phyloP scores from a whole-genome alignment of 2,888 invertebrate genomes.

The Ceriagrion tenellum region DNA sequence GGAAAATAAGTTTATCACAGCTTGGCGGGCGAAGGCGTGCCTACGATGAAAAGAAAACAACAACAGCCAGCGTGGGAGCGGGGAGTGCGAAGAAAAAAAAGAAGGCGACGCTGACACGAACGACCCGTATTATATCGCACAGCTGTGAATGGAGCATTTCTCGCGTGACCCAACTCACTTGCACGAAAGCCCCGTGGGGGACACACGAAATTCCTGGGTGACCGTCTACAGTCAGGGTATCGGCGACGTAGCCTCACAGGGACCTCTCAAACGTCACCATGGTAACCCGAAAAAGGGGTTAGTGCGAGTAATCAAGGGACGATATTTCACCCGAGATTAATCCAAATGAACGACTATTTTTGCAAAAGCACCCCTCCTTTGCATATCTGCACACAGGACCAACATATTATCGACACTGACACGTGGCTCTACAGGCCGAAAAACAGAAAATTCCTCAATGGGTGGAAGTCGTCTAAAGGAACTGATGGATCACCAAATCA shows the following conservation, averaged over 20 bases:
- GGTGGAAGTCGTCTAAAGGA: not conserved
- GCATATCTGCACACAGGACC: too few species aligned
- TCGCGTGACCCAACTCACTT: not conserved
- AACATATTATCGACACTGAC: not conserved
- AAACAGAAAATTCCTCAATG: not conserved
- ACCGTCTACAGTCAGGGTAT: not conserved
- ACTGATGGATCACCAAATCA: not conserved
- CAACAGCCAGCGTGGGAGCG: not conserved
- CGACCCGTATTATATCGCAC: not conserved
- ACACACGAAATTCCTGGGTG: not conserved
- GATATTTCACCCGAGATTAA: conserved; percentile 7
- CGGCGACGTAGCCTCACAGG: not conserved
- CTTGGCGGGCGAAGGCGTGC: not conserved
- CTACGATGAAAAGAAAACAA: conserved; percentile 1
- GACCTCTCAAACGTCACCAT: not conserved
- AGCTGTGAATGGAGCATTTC: conserved; percentile 13
- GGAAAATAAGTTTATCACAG: not conserved
- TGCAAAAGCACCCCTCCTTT: not conserved
- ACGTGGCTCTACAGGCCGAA: not conserved
- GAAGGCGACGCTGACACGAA: not conserved
- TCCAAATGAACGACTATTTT: not conserved
- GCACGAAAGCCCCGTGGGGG: not conserved
- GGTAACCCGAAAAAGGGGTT: not conserved
- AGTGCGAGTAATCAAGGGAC: not conserved
- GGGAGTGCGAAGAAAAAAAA: not conserved